Base-by-base conservation (phyloP, 2,113 vertebrate genomes). In the Sprattus sprattus region DNA sequence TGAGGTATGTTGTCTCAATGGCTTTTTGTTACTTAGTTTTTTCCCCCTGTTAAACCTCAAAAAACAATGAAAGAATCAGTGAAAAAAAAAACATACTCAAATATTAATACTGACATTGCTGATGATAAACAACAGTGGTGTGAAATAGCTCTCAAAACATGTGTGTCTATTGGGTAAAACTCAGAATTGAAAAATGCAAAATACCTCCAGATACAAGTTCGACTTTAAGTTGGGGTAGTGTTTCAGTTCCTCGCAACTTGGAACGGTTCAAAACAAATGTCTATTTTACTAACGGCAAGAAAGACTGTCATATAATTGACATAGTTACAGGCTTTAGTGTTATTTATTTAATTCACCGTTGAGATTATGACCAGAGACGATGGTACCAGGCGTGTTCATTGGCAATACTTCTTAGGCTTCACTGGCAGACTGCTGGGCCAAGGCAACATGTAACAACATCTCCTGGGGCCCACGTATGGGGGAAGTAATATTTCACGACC, bases 1-100 rank as follows among this genome's bases (percentile, higher is more conserved):
- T 32, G 92, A 95, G 94, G 95, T 95, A 87, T 87, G 90, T 78
- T 67, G 45, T 49, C 9, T 71, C 11, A 6, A 25, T 81, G 46
- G 20, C 6, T 1, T 32, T 44, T 32, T 78, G 28, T 78, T 39
- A n/a, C 28, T 78, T 78, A 16, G 3, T 78, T 60, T 6, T 60
- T 20, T 22, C 6, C 47, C 47, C 47, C 13, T 49, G 2, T 49
- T 39, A 13, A 44, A 6, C 20, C n/a, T 25, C 60, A 78, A 15
- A 60, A 60, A 2, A 22, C 18, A 60, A 7, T 60, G 54, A 20
- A 60, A 7, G 6, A 0, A 57, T 22, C 16, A 20, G 18, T 5
- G 18, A 60, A 60, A 6, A 16, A 16, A 15, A 60, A 60, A 20
- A 22, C 20, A 7, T 60, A 22, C 18, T 60, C 20, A 16, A 16